Conservation (phyloP, 1,140 invertebrate species). For the Caenorhabditis briggsae region DNA sequence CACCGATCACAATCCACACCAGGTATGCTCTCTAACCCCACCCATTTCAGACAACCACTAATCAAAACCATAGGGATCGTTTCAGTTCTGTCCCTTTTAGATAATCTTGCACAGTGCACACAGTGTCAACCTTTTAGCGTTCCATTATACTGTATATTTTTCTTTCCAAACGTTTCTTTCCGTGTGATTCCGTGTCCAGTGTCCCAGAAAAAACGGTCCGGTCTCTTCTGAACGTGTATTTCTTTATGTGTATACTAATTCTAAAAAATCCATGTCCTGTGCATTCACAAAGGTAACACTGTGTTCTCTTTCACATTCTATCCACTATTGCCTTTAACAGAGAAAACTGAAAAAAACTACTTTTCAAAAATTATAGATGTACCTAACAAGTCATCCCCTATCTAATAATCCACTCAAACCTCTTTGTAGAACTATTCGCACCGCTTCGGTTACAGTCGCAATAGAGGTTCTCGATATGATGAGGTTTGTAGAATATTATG, state of each 20-base stretch:
- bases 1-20: conserved; percentile 65
- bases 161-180: conserved; percentile 25
- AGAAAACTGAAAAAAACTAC: background rate
- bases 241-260: conserved; percentile 24
- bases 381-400: background rate
- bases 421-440: conserved; percentile 54
- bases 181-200: conserved; percentile 22
- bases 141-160: conserved; percentile 32
- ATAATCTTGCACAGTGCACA: conserved; percentile 47
- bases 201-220: background rate
- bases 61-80: background rate
- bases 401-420: conserved; percentile 46
- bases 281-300: conserved; percentile 33
- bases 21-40: conserved; percentile 19
- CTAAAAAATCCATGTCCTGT: background rate
- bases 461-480: conserved; percentile 56
- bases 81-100: conserved; percentile 52
- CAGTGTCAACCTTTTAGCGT: conserved; percentile 16
- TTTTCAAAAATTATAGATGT: background rate
- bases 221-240: background rate
- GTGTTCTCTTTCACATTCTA: conserved; percentile 21
- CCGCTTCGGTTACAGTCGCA: conserved; percentile 51
- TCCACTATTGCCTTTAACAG: conserved; percentile 2
- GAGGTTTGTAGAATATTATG: conserved; percentile 34
- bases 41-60: background rate